Evolutionary conservation across 1,140 invertebrate genomes (phyloP).

Genomic region (Aphis gossypii): DNA sequence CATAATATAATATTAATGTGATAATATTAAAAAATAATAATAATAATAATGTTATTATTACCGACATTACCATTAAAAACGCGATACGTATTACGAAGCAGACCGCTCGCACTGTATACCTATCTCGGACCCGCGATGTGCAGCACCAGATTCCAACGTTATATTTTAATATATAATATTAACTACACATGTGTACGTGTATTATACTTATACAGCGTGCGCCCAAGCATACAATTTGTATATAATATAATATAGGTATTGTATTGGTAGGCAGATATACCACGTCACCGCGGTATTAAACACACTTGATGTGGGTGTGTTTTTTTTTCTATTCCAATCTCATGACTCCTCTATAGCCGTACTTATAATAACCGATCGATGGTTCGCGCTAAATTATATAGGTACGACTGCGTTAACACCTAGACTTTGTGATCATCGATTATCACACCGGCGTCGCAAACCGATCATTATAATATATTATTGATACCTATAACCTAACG

Average conservation of each 20-base stretch:
- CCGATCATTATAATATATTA: slow-evolving; percentile 47
- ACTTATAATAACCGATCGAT: slow-evolving; percentile 21
- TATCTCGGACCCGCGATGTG: not conserved
- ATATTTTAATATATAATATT: not conserved
- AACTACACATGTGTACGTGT: not conserved
- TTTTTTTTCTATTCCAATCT: not conserved
- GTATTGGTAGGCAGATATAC: not conserved
- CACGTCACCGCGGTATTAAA: not conserved
- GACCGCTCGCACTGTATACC: not conserved
- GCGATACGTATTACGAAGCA: not conserved
- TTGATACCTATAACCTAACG: not conserved
- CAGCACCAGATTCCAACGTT: not conserved
- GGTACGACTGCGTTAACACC: slow-evolving; percentile 27
- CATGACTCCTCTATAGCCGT: not conserved
- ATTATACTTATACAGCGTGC: not conserved
- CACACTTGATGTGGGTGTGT: not conserved
- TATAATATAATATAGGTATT: not conserved
- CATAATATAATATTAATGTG: not conserved
- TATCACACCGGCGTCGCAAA: not conserved
- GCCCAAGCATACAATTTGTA: not conserved
- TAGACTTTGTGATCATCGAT: slow-evolving; percentile 49
- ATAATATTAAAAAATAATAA: too few species aligned
- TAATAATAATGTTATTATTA: not conserved
- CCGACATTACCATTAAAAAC: not conserved
- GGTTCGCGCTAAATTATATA: slow-evolving; percentile 42